Base-by-base conservation (phyloP, 2,888 invertebrate genomes). In the Hyppa rectilinea region DNA sequence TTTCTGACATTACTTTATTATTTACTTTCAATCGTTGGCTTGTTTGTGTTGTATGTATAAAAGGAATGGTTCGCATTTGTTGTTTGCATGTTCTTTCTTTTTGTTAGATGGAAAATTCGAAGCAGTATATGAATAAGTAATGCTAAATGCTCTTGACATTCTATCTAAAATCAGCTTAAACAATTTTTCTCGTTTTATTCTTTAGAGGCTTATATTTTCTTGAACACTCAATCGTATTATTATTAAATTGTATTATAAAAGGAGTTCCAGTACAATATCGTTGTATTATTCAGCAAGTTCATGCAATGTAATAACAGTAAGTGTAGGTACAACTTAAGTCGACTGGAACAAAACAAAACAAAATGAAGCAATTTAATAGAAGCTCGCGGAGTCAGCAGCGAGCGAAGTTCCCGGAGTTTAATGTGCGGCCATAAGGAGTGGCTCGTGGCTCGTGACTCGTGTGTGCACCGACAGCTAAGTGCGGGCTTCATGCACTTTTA, bases 291-390 rank as follows among this genome's bases (percentile, higher is more conserved):
- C 49, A 68, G 55, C 7, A 77, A 65, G 58, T 65, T 77, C 29
- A 34, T 60, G 49, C 59, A 55, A 66, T 31, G 49, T 66, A 52
- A 62, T 81, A 78, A 47, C 47, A 40, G 65, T 43, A 47, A 63
- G 73, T 47, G 40, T n/a, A n/a, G n/a, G n/a, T 23, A 72, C 59
- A 45, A 80, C 43, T 47, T 47, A 31, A 59, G 59, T 56, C 10
- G 31, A 26, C 34, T 43, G 50, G 49, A 68, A 82, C 59, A 59
- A 61, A 79, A 79, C 65, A 63, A 23, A 60, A 69, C 59, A 68
- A 60, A 74, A 79, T 69, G 69, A 66, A 82, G 69, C 62, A 66
- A 70, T 79, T 74, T 69, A 68, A 60, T 69, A 66, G 66, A 67
- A 82, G 63, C 55, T 26, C 20, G 23, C 29, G 31, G 59, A 71